Percentiles rank a stretch among this genome's conserved stretches.
Evolutionary conservation across 2,797 vertebrate genomes (phyloP).

Genomic region (Paguma larvata): DNA sequence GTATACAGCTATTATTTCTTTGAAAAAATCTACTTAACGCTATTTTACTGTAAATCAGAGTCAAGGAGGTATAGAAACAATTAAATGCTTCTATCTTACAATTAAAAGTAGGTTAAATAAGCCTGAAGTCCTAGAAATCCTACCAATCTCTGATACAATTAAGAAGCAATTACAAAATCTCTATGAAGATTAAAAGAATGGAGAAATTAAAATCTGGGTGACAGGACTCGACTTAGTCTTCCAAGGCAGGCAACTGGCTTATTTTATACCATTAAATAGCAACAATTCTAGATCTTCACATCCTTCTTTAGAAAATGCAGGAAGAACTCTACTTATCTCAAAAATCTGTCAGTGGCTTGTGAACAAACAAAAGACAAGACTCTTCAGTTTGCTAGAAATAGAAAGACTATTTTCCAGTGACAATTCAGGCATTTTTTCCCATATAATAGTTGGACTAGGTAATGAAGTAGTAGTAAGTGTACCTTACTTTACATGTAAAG

Average conservation of each 20-base stretch:
- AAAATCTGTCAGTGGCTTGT: slow-evolving; percentile 31
- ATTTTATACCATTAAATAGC: background rate
- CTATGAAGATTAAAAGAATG: background rate
- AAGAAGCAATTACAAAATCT: background rate
- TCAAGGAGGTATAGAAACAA: background rate
- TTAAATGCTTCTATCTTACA: background rate
- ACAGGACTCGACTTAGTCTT: background rate
- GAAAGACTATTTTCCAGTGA: background rate
- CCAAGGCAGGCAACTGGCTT: background rate
- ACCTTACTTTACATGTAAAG: background rate
- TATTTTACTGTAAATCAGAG: background rate
- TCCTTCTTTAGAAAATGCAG: slow-evolving; percentile 2
- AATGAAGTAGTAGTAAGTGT: background rate
- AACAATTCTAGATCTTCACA: background rate
- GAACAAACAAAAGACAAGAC: background rate
- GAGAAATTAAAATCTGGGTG: background rate
- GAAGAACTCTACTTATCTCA: background rate
- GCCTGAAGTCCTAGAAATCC: background rate
- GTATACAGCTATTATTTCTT: background rate
- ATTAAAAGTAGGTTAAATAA: background rate
- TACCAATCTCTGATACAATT: background rate
- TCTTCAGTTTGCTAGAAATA: background rate
- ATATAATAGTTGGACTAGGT: background rate
- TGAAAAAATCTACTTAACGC: background rate
- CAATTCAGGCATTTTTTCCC: background rate